Percentiles rank a stretch among this genome's conserved stretches.
Evolutionary conservation across 2,113 vertebrate species (phyloP).

Genomic region (Podiceps cristatus): DNA sequence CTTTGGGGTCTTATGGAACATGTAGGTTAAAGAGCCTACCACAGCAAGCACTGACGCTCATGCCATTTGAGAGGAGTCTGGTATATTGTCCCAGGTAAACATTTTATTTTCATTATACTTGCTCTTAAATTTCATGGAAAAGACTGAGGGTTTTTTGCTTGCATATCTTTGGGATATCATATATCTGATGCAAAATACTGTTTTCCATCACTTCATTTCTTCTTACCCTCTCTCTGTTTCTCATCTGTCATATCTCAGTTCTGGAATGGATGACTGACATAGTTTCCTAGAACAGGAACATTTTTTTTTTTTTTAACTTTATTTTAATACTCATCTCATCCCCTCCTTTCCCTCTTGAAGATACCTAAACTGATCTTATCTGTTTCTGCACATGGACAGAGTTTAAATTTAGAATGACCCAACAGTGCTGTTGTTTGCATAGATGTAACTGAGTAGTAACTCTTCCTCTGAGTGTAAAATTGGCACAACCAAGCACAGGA

Average conservation of each 20-base stretch:
- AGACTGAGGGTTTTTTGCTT: background rate
- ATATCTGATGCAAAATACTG: background rate
- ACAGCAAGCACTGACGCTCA: background rate
- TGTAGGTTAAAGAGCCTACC: background rate
- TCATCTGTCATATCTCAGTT: background rate
- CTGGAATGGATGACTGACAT: background rate
- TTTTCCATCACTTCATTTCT: background rate
- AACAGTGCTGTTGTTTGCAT: background rate
- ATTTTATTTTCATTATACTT: background rate
- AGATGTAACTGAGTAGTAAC: background rate
- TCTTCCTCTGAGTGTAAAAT: background rate
- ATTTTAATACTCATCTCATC: background rate
- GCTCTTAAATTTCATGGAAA: background rate
- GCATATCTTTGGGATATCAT: background rate
- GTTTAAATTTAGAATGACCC: background rate
- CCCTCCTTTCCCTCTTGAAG: background rate
- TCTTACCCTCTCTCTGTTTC: background rate
- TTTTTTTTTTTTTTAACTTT: background rate
- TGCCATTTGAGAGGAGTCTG: background rate
- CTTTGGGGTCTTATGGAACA: background rate
- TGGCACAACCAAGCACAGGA: background rate
- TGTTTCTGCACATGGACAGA: background rate
- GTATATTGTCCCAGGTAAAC: constrained; percentile 61
- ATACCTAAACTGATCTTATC: background rate
- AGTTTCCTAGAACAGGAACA: background rate